Percentiles rank a stretch among this genome's conserved stretches.
Conservation (phyloP, 2,888 invertebrate species). For the Ennomos erosarius region DNA sequence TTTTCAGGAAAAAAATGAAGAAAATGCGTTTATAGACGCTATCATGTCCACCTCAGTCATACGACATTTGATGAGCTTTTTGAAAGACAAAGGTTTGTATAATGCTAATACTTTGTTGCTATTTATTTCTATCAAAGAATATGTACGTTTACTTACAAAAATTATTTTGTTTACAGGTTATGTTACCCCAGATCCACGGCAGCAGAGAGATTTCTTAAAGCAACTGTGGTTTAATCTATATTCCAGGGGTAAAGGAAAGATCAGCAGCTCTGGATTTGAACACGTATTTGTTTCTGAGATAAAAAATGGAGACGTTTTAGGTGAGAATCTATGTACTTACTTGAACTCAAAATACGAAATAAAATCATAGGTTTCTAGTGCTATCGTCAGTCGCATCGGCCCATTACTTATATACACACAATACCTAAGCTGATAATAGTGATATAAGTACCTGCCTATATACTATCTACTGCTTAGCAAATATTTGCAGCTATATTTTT, state of each 20-base stretch:
- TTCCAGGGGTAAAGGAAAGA: conserved; percentile 90
- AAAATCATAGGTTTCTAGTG: no score
- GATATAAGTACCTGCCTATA: no score
- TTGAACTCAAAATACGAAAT: not conserved
- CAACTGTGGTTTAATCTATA: conserved; percentile 93
- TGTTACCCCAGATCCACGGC: conserved; percentile 87
- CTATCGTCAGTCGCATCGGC: no score
- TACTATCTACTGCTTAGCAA: no score
- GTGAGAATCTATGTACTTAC: conserved; percentile 46
- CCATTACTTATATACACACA: no score
- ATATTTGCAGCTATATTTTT: not conserved
- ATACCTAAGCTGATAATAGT: no score
- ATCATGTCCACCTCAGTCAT: conserved; percentile 92
- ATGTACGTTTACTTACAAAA: no score
- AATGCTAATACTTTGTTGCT: not conserved
- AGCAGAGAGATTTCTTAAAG: conserved; percentile 90
- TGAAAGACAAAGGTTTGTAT: conserved; percentile 83
- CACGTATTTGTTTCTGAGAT: conserved; percentile 96
- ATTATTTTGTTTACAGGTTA: conserved; percentile 70
- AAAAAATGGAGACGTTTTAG: conserved; percentile 90
- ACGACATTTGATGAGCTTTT: conserved; percentile 88
- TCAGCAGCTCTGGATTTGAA: conserved; percentile 96
- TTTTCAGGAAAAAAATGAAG: conserved; percentile 89
- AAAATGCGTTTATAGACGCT: conserved; percentile 91
- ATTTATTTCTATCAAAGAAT: no score